Base-by-base conservation (phyloP, 1,140 invertebrate species). In the Drosophila equinoxialis region DNA sequence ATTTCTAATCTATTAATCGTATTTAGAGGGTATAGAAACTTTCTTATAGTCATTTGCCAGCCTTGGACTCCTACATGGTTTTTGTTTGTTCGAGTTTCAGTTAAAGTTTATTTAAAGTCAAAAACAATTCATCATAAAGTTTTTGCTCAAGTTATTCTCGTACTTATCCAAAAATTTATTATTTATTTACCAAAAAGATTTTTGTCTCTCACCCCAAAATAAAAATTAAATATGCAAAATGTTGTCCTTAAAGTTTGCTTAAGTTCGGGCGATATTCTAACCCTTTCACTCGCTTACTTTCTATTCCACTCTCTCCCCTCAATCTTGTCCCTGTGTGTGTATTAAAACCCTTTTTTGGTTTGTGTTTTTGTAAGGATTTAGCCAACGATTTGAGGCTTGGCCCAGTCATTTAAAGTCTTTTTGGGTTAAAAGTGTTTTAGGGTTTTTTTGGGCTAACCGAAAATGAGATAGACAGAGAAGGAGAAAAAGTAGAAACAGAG, bases 221-320 rank as follows among this genome's bases (percentile, higher is more conserved):
- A 70, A 80, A 74, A 80, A 74, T 84, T 80, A 81, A 84, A 85
- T 78, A 85, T 84, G 77, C 78, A 77, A 74, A 74, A 74, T 74
- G 64, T 62, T 66, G 81, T 84, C 81, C 81, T 86, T 85, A 78
- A 81, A 81, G 82, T 85, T 81, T 81, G 82, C 77, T 85, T 85
- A 86, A 86, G 82, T 62, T 83, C 41, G 42, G 33, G 78, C 8
- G 65, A 81, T 85, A 74, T 81, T 81, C 54, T 65, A 23, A 51
- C 17, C 45, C 45, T 51, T 48, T 51, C 20, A 8, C 17, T 63
- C 77, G 79, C 65, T 63, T 64, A 84, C 70, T 84, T 65, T 69
- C 72, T 58, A 68, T 69, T 70, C 64, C 37, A 30, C 39, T 62
- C 60, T 41, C 35, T 39, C 20, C 14, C 13, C 10, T 37, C 41